Percentiles rank a stretch among this genome's conserved stretches.
Conservation (phyloP, 2,113 vertebrate species). For the Petromus typicus region DNA sequence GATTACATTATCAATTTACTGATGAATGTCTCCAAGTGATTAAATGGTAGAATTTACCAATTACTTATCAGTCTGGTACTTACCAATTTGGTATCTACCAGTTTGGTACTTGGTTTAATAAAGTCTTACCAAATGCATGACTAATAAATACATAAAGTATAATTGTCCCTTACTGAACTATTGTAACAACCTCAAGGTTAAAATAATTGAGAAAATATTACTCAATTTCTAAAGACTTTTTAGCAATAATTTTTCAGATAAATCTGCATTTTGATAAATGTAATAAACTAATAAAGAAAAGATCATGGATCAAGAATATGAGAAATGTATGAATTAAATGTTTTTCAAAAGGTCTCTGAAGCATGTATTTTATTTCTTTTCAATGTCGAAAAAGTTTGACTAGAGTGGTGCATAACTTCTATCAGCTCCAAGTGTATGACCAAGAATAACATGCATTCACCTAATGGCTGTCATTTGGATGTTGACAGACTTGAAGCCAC, state of each 20-base stretch:
- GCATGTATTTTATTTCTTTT: not conserved
- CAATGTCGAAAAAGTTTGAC: not conserved
- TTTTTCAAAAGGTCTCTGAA: not conserved
- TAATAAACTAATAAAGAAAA: not conserved
- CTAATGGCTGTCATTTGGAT: not conserved
- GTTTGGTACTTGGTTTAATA: not conserved
- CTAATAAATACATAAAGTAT: constrained; percentile 35
- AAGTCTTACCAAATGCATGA: constrained; percentile 4
- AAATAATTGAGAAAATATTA: constrained; percentile 18
- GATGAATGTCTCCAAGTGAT: not conserved
- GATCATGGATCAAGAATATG: not conserved
- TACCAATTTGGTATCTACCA: not conserved
- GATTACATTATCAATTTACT: constrained; percentile 2
- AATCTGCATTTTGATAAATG: not conserved
- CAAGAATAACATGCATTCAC: not conserved
- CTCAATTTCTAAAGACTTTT: constrained; percentile 33
- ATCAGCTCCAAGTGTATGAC: not conserved
- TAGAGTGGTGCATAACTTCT: not conserved
- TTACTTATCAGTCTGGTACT: too few relatives aligned
- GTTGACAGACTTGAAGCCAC: not conserved
- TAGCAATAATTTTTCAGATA: constrained; percentile 21
- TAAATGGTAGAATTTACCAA: not conserved
- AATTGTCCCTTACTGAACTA: constrained; percentile 12
- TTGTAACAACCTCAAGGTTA: constrained; percentile 6
- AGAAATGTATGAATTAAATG: not conserved